phyloP scores from a whole-genome alignment of 2,888 invertebrate genomes.

The Seladonia tumulorum region DNA sequence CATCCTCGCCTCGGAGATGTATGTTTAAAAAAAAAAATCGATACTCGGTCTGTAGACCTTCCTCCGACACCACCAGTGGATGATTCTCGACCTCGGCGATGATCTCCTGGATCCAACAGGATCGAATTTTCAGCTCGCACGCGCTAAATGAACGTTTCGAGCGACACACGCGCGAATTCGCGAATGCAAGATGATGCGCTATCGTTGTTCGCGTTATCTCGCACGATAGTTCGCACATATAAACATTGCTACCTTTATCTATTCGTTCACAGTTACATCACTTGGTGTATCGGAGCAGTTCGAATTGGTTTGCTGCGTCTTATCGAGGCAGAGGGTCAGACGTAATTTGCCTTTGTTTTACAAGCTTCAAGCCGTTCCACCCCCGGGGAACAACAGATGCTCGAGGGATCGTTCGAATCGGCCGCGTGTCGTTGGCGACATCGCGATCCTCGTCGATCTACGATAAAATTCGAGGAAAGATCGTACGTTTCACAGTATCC shows the following conservation, averaged over 20 bases:
- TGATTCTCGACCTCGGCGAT: too few species aligned
- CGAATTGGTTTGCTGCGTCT: not conserved
- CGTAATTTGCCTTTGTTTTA: not conserved
- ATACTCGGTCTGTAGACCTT: not conserved
- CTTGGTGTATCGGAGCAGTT: not conserved
- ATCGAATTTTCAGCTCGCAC: too few species aligned
- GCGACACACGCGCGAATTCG: not conserved
- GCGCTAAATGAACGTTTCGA: not conserved
- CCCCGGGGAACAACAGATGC: not conserved
- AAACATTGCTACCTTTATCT: not conserved
- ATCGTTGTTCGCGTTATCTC: not conserved
- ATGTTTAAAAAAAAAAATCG: too few species aligned
- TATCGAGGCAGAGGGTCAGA: not conserved
- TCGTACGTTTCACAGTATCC: not conserved
- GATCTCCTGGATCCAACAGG: too few species aligned
- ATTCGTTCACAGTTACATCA: not conserved
- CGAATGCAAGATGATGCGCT: not conserved
- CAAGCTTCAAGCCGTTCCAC: not conserved
- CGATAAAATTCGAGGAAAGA: not conserved
- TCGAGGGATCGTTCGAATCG: not conserved
- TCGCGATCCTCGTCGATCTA: not conserved
- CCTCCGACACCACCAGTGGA: too few species aligned
- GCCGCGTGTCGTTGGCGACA: too few species aligned
- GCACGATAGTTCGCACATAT: not conserved
- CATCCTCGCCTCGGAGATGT: not conserved